These are phyloP conservation scores for Alloplasta piceator DNA, from an alignment of 2,888 invertebrate species.

Conservation along the genomic window DNA sequence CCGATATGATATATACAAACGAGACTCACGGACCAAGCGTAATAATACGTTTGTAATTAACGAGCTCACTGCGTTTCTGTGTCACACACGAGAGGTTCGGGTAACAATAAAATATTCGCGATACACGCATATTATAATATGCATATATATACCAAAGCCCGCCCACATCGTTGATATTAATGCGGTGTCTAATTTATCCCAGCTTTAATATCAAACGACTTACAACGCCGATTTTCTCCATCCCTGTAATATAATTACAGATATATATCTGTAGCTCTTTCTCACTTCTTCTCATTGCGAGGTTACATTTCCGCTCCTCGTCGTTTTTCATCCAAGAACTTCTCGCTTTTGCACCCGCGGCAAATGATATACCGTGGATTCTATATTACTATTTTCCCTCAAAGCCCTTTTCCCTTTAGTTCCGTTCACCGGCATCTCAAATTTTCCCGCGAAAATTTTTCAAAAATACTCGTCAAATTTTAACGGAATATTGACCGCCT, in stretches of 20 bases:
- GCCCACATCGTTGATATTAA: slow-evolving; percentile 74
- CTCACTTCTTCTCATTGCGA: slow-evolving; percentile 40
- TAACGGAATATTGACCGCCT: too few relatives aligned
- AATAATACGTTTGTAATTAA: slow-evolving; percentile 68
- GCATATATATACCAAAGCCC: slow-evolving; percentile 56
- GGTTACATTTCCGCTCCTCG: slow-evolving; percentile 27
- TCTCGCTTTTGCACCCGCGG: slow-evolving; percentile 37
- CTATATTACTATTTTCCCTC: slow-evolving; percentile 47
- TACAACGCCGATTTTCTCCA: slow-evolving; percentile 38
- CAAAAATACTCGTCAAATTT: too few relatives aligned
- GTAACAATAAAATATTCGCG: slow-evolving; percentile 51
- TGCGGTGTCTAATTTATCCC: slow-evolving; percentile 75
- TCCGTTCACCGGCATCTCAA: too few relatives aligned
- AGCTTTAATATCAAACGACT: slow-evolving; percentile 74
- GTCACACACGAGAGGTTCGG: slow-evolving; percentile 58
- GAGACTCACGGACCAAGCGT: slow-evolving; percentile 27
- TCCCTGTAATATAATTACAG: slow-evolving; percentile 2
- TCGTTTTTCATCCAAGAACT: slow-evolving; percentile 25
- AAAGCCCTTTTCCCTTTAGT: neutral
- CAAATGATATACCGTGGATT: slow-evolving; percentile 62
- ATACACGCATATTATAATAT: slow-evolving; percentile 29
- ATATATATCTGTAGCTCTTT: slow-evolving; percentile 42
- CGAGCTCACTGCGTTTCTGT: slow-evolving; percentile 70
- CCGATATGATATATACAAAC: neutral
- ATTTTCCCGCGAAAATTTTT: too few relatives aligned